Evolutionary conservation across 1,140 invertebrate genomes (phyloP).

Genomic region (Saccostrea cuccullata): DNA sequence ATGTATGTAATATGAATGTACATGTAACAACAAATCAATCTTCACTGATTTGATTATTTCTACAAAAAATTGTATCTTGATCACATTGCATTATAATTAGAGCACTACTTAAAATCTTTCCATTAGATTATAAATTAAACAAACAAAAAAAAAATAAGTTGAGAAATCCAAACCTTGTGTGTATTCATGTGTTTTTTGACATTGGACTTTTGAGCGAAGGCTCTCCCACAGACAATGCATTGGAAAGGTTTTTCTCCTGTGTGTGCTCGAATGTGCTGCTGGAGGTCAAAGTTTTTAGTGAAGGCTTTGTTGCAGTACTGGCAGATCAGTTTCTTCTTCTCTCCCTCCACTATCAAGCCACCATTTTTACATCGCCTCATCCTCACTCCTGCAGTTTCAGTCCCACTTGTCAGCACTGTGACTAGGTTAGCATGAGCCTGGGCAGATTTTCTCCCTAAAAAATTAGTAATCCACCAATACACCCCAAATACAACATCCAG

Average conservation of each 20-base stretch:
- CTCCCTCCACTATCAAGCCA: slow-evolving; percentile 43
- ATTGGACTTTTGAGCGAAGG: slow-evolving; percentile 94
- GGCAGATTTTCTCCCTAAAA: slow-evolving; percentile 65
- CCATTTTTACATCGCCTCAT: slow-evolving; percentile 48
- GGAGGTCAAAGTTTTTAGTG: slow-evolving; percentile 84
- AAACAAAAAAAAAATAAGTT: neutral
- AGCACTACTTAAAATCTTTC: neutral
- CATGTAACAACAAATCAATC: no score
- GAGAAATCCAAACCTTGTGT: slow-evolving; percentile 81
- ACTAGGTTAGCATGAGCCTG: slow-evolving; percentile 63
- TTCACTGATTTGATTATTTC: no score
- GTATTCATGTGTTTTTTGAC: slow-evolving; percentile 98
- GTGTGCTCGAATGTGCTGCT: slow-evolving; percentile 85
- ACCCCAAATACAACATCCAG: no score
- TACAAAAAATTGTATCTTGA: no score
- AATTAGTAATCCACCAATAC: neutral
- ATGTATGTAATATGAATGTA: no score
- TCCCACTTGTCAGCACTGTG: slow-evolving; percentile 41
- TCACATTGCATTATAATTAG: no score
- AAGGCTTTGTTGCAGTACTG: slow-evolving; percentile 78
- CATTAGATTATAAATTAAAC: neutral
- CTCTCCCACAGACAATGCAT: slow-evolving; percentile 81
- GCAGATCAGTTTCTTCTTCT: slow-evolving; percentile 71
- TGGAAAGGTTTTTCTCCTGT: slow-evolving; percentile 83
- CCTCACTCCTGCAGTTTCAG: slow-evolving; percentile 36